A percentile compares a stretch with the other conserved stretches of the same genome.
phyloP scores from a whole-genome alignment of 2,113 vertebrate genomes.

The Pterocles burchelli region DNA sequence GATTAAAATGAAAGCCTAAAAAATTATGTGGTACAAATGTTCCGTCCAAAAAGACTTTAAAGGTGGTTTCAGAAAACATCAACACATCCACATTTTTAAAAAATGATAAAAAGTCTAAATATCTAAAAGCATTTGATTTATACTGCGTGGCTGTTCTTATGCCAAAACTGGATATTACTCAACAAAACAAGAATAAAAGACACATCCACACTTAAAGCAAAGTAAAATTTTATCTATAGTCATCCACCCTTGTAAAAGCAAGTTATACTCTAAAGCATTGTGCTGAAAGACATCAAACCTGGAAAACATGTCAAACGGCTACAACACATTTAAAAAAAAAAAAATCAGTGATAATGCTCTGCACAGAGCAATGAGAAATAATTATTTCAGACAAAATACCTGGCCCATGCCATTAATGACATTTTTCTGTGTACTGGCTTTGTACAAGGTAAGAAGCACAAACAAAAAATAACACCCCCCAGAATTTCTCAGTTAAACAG shows the following conservation, averaged over 20 bases:
- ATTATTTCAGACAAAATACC: background rate
- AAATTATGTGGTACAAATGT: background rate
- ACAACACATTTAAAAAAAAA: background rate
- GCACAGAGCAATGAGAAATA: background rate
- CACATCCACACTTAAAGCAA: background rate
- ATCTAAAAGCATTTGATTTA: conserved; percentile 7
- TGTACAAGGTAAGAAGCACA: background rate
- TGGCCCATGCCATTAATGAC: background rate
- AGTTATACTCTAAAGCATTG: background rate
- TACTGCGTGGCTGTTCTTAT: background rate
- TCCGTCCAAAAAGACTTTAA: background rate
- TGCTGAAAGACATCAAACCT: background rate
- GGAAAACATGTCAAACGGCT: background rate
- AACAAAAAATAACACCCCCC: background rate
- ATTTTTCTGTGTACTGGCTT: background rate
- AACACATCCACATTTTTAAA: background rate
- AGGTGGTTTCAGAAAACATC: background rate
- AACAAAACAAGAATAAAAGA: conserved; percentile 13
- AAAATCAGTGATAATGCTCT: background rate
- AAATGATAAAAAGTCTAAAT: background rate
- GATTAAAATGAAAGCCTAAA: conserved; percentile 22
- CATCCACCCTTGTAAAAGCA: background rate
- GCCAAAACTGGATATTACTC: background rate
- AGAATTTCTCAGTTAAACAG: background rate
- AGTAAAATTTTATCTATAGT: background rate